Evolutionary conservation across 1,140 invertebrate genomes (phyloP).

Genomic region (Pemphigus obesinymphae): DNA sequence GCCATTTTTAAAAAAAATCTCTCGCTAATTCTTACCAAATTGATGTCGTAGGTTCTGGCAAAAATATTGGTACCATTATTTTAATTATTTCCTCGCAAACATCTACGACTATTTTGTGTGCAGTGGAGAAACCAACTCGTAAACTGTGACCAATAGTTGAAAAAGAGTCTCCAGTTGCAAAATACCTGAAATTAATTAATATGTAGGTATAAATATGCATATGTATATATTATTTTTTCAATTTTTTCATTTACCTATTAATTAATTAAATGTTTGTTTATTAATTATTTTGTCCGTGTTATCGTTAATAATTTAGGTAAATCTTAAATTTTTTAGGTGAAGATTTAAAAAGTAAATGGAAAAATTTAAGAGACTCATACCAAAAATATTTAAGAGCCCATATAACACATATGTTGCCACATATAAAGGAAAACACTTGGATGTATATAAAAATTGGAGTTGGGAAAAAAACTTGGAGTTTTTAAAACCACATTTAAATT

Average conservation of each 20-base stretch:
- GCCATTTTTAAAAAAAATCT: not conserved
- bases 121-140: not conserved
- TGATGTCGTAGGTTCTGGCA: too few relatives aligned
- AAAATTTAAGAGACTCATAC: not conserved
- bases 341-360: not conserved
- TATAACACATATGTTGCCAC: not conserved
- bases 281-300: not conserved
- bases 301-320: not conserved
- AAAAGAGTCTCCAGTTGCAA: not conserved
- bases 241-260: too few relatives aligned
- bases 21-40: not conserved
- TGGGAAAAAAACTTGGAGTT: too few relatives aligned
- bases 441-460: not conserved
- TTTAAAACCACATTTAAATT: too few relatives aligned
- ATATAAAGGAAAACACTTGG: not conserved
- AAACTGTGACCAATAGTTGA: not conserved
- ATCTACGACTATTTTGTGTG: not conserved
- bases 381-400: not conserved
- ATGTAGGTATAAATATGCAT: not conserved
- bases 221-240: too few relatives aligned
- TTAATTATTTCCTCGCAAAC: too few relatives aligned
- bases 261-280: not conserved
- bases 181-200: not conserved
- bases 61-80: too few relatives aligned
- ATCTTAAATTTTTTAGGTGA: not conserved